A percentile compares a stretch with the other conserved stretches of the same genome.
phyloP scores from a whole-genome alignment of 2,888 invertebrate species.

The Leuctra nigra region DNA sequence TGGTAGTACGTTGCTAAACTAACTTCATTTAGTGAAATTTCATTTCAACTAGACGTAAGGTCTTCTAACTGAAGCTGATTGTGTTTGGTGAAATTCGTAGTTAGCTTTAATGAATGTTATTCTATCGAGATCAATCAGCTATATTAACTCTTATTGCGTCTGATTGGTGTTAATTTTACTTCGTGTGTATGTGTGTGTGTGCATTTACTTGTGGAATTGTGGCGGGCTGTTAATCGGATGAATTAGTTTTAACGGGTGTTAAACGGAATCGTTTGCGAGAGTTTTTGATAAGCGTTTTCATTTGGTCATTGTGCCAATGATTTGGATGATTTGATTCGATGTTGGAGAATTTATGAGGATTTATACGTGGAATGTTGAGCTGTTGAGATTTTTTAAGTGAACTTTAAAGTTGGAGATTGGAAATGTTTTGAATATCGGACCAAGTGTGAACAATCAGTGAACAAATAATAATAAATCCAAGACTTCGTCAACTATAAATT shows the following conservation, averaged over 20 bases:
- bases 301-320: too few relatives aligned
- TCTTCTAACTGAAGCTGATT: conserved; percentile 20
- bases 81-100: not conserved
- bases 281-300: too few relatives aligned
- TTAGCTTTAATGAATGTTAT: not conserved
- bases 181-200: not conserved
- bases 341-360: too few relatives aligned
- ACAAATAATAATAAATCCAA: too few relatives aligned
- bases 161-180: not conserved
- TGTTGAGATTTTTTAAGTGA: too few relatives aligned
- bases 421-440: too few relatives aligned
- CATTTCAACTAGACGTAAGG: conserved; percentile 20
- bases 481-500: too few relatives aligned
- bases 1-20: conserved; percentile 21
- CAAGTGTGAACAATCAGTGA: too few relatives aligned
- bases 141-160: not conserved
- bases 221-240: conserved; percentile 1
- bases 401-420: too few relatives aligned
- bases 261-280: not conserved
- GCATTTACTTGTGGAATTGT: not conserved
- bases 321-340: too few relatives aligned
- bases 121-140: conserved; percentile 10
- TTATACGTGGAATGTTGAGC: too few relatives aligned
- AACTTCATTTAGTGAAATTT: conserved; percentile 23
- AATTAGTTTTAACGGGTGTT: conserved; percentile 4